Evolutionary conservation across 2,888 invertebrate genomes (phyloP), one percentile per base, ranked within the genome.

Genomic region (Agrochola macilenta): DNA sequence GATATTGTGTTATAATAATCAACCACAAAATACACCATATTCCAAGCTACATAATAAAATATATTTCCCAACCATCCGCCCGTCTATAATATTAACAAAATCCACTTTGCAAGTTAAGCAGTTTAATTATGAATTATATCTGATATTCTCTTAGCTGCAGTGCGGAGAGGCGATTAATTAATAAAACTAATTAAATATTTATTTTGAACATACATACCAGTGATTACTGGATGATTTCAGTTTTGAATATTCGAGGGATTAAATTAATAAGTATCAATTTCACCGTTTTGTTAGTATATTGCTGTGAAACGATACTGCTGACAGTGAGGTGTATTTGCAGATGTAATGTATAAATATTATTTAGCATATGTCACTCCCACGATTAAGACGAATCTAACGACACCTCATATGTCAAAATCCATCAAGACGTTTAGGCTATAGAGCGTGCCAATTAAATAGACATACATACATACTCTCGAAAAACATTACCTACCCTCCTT

Each of bases 161-260:
- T 76, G 84, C 79, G 39, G 74, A 66, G 43, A 68, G 65, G 26
- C 46, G 63, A 84, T 76, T 82, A 74, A 86, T 85, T 82, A 76
- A 76, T 84, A 49, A 74, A 26, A 60, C 66, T 72, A 58, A 82
- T 82, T 74, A n/a, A 76, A 77, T 74, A 77, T 77, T 69, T 49
- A 39, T 57, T 35, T 30, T 20, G 68, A 14, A 49, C 57, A 58
- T 20, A 77, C 57, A 60, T 43, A 7, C 1, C 61, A 39, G 49
- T 69, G 49, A 74, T 72, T 83, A 14, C 12, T 9, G 35, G n/a
- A 0, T 5, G n/a, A n/a, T 65, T 72, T 71, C 17, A 17, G 46
- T 30, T 60, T 58, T 35, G 23, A 39, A 46, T 52, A 7, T 2
- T 52, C 0, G 23, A 35, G 12, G 11, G 1, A 2, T 49, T 63